These are phyloP conservation scores for Smithornis capensis DNA, from an alignment of 2,113 vertebrate genomes.

Conservation along the genomic window DNA sequence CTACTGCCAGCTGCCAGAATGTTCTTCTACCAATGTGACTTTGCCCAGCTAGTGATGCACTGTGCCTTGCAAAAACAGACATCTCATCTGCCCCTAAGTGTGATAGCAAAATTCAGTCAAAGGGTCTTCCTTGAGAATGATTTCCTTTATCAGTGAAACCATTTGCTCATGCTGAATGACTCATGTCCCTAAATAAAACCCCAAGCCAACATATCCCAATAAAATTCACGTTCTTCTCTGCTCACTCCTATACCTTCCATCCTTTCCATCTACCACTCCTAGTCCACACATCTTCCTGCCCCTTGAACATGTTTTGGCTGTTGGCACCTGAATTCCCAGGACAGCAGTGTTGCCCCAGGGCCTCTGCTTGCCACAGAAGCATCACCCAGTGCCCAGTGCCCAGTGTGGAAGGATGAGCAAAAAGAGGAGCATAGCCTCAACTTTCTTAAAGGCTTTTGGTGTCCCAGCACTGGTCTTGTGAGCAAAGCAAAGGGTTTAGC, in stretches of 20 bases:
- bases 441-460: not conserved
- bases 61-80: not conserved
- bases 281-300: accelerated
- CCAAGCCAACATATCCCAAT: not conserved
- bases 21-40: not conserved
- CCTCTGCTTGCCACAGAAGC: not conserved
- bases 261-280: not conserved
- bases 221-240: not conserved
- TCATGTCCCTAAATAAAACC: accelerated
- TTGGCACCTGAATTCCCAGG: not conserved
- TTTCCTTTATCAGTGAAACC: not conserved
- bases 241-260: not conserved
- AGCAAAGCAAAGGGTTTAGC: not conserved
- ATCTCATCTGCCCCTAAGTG: not conserved
- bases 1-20: not conserved
- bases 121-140: not conserved
- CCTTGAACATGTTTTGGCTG: accelerated
- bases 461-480: not conserved
- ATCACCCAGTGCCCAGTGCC: not conserved
- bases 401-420: not conserved
- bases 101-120: not conserved
- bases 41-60: not conserved
- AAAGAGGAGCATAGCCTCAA: not conserved
- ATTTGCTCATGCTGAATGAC: not conserved
- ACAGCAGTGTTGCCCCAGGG: not conserved